Evolutionary conservation across 2,888 invertebrate species (phyloP), one percentile per base, ranked within the genome.

Genomic region (Mythimna lalbum): DNA sequence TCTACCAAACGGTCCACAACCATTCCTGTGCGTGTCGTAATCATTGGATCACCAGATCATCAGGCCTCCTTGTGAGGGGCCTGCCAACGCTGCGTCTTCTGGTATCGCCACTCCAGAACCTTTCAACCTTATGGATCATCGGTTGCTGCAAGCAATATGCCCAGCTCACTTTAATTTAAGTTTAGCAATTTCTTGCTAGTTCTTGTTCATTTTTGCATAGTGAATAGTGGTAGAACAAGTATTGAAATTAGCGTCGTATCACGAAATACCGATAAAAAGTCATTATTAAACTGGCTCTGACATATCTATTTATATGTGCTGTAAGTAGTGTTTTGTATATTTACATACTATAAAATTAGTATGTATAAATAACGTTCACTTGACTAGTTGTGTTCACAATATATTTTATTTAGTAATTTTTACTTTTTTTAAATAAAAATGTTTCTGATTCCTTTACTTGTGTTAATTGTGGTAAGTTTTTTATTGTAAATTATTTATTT

Each of bases 381-480:
- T 12, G 17, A 1, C 0, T 23, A 4, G n/a, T 4, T n/a, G 50
- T 31, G 23, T 27, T 4, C 36, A 53, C 21, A 43, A 17, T 19
- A 19, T 33, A 33, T 39, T n/a, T 17, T 21, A 33, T 33, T 39
- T 43, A 43, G 1, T 9, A n/a, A 59, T 72, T 27, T 69, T 47
- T 4, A 17, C 1, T 68, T 68, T 33, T 9, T 4, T 17, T n/a
- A 2, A 9, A 19, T 2, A 31, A 6, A 60, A 36, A 73, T 62
- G 62, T 52, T 73, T 10, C 12, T 43, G 5, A 3, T 36, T 14
- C 4, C 17, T 7, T 43, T 73, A 27, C 14, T 62, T 1, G 10
- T 70, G 43, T 2, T 73, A 52, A 17, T 23, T 60, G 1, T 31
- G 72, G 69, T 69, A 72, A 70, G 61, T 6, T 27, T 57, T 50